Evolutionary conservation across 2,797 vertebrate genomes (phyloP).

Genomic region (Peromyscus aztecus): DNA sequence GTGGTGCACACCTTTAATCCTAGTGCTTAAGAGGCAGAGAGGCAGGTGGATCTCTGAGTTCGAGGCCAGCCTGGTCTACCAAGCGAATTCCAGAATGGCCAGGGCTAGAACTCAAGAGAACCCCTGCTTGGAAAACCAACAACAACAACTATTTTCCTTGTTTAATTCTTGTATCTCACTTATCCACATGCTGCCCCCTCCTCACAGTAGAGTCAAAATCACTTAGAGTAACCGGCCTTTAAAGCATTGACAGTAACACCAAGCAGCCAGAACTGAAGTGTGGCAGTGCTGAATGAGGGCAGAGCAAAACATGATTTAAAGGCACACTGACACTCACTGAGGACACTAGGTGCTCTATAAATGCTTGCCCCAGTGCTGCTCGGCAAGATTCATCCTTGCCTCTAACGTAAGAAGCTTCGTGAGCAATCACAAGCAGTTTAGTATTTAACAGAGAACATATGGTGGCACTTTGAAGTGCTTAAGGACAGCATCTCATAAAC

Average conservation of each 20-base stretch:
- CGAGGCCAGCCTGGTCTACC: not conserved
- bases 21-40: not conserved
- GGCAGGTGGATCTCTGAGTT: not conserved
- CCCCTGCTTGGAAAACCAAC: not conserved
- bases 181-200: conserved; percentile 81
- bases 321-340: not conserved
- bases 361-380: conserved; percentile 15
- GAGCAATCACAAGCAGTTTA: conserved; percentile 36
- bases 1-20: not conserved
- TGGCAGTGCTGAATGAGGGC: conserved; percentile 41
- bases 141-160: conserved; percentile 72
- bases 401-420: conserved; percentile 24
- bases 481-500: conserved; percentile 33
- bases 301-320: conserved; percentile 53
- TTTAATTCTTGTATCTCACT: conserved; percentile 79
- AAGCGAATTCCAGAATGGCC: not conserved
- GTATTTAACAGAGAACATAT: conserved; percentile 44
- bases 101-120: not conserved
- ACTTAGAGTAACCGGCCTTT: conserved; percentile 57
- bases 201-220: conserved; percentile 73
- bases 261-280: conserved; percentile 47
- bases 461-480: conserved; percentile 6
- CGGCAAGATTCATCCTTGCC: conserved; percentile 41
- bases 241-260: conserved; percentile 52
- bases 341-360: conserved; percentile 56